Conservation (phyloP, 2,113 vertebrate species). For the Myrmophylax atrothorax region DNA sequence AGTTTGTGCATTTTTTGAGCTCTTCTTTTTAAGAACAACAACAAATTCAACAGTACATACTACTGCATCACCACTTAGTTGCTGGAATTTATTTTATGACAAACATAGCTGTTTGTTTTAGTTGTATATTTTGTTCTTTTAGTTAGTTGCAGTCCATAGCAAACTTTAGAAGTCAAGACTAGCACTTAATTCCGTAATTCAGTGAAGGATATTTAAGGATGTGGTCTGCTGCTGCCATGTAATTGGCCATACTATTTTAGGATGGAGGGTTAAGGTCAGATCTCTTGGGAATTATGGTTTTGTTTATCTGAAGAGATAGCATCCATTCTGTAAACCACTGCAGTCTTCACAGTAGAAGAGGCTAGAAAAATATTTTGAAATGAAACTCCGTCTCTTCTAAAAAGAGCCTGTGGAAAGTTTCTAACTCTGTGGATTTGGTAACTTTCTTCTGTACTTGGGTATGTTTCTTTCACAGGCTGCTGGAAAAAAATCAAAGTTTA, state of each 20-base stretch:
- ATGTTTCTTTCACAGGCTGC: not conserved
- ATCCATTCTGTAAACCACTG: constrained; percentile 35
- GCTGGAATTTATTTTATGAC: not conserved
- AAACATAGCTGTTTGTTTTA: not conserved
- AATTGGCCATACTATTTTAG: constrained; percentile 43
- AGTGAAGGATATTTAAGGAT: constrained; percentile 24
- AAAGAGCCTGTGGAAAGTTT: constrained; percentile 21
- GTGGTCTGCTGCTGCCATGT: constrained; percentile 22
- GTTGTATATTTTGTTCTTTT: not conserved
- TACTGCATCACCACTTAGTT: not conserved
- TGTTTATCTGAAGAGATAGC: constrained; percentile 45
- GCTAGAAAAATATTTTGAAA: constrained; percentile 51
- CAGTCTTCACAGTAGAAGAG: constrained; percentile 32
- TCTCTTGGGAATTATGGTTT: constrained; percentile 47
- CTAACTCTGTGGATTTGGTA: constrained; percentile 19
- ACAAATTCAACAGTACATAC: not conserved
- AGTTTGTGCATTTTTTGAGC: not conserved
- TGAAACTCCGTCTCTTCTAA: not conserved
- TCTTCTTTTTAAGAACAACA: not conserved
- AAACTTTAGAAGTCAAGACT: not conserved
- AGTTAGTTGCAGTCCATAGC: not conserved
- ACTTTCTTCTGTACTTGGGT: not conserved
- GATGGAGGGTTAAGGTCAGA: constrained; percentile 48
- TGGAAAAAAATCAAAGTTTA: not conserved
- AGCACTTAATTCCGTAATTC: not conserved